These are phyloP conservation scores for Sphinx pinastri DNA, from an alignment of 2,888 invertebrate species.

Conservation along the genomic window DNA sequence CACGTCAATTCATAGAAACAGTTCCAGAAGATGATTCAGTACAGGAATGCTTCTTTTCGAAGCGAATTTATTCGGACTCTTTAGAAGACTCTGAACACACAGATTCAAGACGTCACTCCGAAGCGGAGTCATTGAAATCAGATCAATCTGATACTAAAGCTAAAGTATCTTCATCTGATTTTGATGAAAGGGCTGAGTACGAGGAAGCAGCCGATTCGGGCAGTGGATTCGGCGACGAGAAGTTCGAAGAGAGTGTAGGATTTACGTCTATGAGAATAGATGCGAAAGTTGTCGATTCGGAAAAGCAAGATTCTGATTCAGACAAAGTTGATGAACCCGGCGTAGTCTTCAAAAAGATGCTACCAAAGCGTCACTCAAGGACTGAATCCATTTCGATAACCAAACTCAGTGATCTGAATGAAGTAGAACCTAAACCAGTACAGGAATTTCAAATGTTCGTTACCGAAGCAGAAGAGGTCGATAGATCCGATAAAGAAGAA, in stretches of 20 bases:
- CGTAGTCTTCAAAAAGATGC: conserved; percentile 73
- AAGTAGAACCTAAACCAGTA: conserved; percentile 62
- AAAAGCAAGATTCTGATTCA: conserved; percentile 70
- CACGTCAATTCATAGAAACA: conserved; percentile 80
- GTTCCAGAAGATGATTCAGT: conserved; percentile 83
- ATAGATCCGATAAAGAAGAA: conserved; percentile 77
- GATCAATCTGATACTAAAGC: conserved; percentile 79
- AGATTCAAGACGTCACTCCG: conserved; percentile 79
- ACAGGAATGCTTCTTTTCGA: conserved; percentile 82
- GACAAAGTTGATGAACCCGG: conserved; percentile 66
- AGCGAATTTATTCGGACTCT: conserved; percentile 80
- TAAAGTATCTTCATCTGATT: conserved; percentile 78
- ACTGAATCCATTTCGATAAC: conserved; percentile 77
- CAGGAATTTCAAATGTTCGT: conserved; percentile 78
- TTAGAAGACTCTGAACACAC: conserved; percentile 80
- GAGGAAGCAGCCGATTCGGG: conserved; percentile 78
- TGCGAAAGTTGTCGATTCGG: conserved; percentile 57
- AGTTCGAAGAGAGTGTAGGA: conserved; percentile 77
- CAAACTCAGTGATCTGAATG: conserved; percentile 73
- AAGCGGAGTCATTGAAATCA: conserved; percentile 80
- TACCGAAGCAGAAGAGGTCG: conserved; percentile 78
- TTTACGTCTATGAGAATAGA: conserved; percentile 74
- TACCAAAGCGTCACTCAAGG: conserved; percentile 76
- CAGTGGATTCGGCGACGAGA: conserved; percentile 80
- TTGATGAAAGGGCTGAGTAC: conserved; percentile 79